Base-by-base conservation (phyloP, 2,797 vertebrate genomes). In the Eupleurogrammus muticus region DNA sequence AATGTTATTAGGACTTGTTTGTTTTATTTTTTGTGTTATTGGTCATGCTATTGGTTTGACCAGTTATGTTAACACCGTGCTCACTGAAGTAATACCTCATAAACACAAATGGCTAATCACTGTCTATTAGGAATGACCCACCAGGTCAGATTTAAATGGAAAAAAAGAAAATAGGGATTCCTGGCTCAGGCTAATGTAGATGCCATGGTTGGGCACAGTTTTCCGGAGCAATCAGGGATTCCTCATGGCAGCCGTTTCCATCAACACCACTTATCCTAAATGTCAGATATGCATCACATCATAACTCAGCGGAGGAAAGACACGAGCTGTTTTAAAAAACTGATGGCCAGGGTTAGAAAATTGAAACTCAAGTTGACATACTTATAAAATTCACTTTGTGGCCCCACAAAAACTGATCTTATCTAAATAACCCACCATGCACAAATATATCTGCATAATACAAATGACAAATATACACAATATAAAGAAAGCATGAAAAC, bases 361-460 rank as follows among this genome's bases (percentile, higher is more conserved):
- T 60, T 57, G 14, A 40, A 63, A 68, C 50, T 46, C 34, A 38
- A 5, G 24, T 62, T 74, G 9, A 38, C 14, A 49, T 16, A 16
- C 54, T 9, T 5, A 0, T 28, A 5, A 11, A 34, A 10, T 58
- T 44, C 13, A 66, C 21, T 46, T n/a, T 68, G 16, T 40, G 12
- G 1, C 5, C 42, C 48, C 55, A 13, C 20, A 48, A 58, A 73
- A 51, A 40, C 20, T 20, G 42, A 47, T 58, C 9, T 6, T n/a
- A 24, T 54, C 48, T 36, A 52, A 52, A 57, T 14, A 10, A 1
- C 28, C 9, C 19, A 46, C 5, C 12, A 58, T 14, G 5, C 36
- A 66, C 21, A 24, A 61, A 69, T 5, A 64, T 53, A 73, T 32
- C 38, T 53, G 19, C 63, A 71, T 49, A 53, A 66, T 20, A 63